A percentile compares a stretch with the other conserved stretches of the same genome.
Evolutionary conservation across 2,888 invertebrate species (phyloP).

Genomic region (Marasmarcha lunaedactyla): DNA sequence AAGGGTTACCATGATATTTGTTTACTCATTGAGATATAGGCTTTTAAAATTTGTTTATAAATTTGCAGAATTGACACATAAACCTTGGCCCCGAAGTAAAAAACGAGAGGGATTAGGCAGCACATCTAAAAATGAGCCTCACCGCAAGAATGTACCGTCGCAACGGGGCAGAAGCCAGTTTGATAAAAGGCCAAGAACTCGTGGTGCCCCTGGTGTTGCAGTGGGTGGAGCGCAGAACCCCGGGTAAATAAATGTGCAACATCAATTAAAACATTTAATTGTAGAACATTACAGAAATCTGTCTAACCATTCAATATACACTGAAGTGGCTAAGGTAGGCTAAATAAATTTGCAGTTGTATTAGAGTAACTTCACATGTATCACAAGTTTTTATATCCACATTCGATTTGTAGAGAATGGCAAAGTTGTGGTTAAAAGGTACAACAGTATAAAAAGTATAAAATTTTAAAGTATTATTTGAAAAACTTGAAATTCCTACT

Average conservation of each 20-base stretch:
- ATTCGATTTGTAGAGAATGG: no score
- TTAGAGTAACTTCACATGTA: no score
- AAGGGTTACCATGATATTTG: neutral
- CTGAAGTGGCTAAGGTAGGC: neutral
- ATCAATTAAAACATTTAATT: neutral
- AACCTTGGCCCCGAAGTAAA: conserved; percentile 74
- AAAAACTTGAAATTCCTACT: no score
- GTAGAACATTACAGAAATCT: no score
- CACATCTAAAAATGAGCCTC: conserved; percentile 73
- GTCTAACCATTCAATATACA: no score
- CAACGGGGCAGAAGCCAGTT: conserved; percentile 76
- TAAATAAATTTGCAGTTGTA: no score
- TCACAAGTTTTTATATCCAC: no score
- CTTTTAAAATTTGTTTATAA: neutral
- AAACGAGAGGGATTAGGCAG: conserved; percentile 74
- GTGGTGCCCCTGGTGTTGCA: conserved; percentile 54
- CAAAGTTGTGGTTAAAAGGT: no score
- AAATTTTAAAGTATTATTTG: no score
- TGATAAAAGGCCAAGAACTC: conserved; percentile 79
- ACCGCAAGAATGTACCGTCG: conserved; percentile 73
- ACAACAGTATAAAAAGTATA: no score
- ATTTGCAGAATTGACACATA: conserved; percentile 51
- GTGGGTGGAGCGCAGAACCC: conserved; percentile 78
- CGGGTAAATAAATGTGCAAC: conserved; percentile 48
- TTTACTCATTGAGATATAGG: conserved; percentile 4